Base-by-base conservation (phyloP, 2,113 vertebrate species). In the Oryzias melastigma region DNA sequence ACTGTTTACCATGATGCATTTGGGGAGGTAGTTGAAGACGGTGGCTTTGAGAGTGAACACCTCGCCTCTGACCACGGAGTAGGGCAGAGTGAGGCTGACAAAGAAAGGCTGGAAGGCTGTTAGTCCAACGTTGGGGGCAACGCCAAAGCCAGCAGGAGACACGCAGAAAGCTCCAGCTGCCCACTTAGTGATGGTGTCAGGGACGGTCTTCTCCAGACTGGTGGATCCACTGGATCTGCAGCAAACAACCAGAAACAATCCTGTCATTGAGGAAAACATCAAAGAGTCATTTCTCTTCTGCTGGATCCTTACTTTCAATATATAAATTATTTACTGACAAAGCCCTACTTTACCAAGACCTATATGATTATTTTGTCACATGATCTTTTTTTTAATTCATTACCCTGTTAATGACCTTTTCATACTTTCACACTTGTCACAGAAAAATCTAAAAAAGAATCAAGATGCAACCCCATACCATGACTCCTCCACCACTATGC, bases 141-240 rank as follows among this genome's bases (percentile, higher is more conserved):
- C 79, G 22, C 96, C 96, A 17, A 98, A 93, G 0, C 96, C 96
- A 0, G 10, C 67, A 0, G 93, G 52, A 13, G 92, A 92, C 45
- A 94, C 52, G 0, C 96, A 98, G 90, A 97, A 96, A 3, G 92
- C 90, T 0, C 77, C 92, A 1, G 92, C 92, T 13, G 92, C 89
- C 96, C 96, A 97, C 17, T 92, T 90, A 0, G 95, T 98, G 85
- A 97, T 93, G 42, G 90, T 93, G 84, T 97, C 95, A 1, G 95
- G 95, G 18, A 95, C 79, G 0, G 69, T 91, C 61, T 93, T 85
- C 60, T 84, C 80, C 54, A 92, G 4, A 0, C 57, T 43, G 62
- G 58, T 73, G 1, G 77, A 72, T 0, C 89, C 91, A 5, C 19
- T 69, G 18, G 73, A 76, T 24, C 91, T 92, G 71, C 24, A 16